Evolutionary conservation across 2,113 vertebrate species (phyloP).

Genomic region (Boleophthalmus pectinirostris): DNA sequence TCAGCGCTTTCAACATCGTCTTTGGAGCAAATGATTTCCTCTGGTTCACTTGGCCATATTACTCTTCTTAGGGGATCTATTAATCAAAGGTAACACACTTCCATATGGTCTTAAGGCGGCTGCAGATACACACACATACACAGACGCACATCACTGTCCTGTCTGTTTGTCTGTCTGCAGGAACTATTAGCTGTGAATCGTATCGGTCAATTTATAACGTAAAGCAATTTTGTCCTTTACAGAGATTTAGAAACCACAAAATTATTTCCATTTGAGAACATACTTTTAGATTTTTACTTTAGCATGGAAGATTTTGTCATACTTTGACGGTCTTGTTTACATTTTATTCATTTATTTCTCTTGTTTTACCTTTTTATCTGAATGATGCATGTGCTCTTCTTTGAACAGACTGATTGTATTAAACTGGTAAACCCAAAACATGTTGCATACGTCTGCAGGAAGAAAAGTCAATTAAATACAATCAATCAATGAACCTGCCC

Average conservation of each 20-base stretch:
- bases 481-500: too few species aligned
- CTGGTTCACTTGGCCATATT: conserved; percentile 67
- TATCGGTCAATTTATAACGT: conserved; percentile 25
- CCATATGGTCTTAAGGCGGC: conserved; percentile 57
- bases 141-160: conserved; percentile 41
- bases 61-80: conserved; percentile 64
- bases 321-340: too few species aligned
- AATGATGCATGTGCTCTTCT: too few species aligned
- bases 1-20: conserved; percentile 73
- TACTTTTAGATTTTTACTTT: not conserved
- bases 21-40: conserved; percentile 71
- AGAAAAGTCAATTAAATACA: too few species aligned
- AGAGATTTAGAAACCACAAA: not conserved
- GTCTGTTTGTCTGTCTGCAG: conserved; percentile 1
- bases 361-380: too few species aligned
- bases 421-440: too few species aligned
- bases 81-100: conserved; percentile 64
- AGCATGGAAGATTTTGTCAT: too few species aligned
- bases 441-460: too few species aligned
- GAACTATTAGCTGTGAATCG: conserved; percentile 12
- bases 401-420: too few species aligned
- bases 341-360: too few species aligned
- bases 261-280: not conserved
- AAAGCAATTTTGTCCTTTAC: not conserved
- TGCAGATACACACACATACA: conserved; percentile 2